phyloP scores from a whole-genome alignment of 1,140 invertebrate species.

The Caenorhabditis brenneri region DNA sequence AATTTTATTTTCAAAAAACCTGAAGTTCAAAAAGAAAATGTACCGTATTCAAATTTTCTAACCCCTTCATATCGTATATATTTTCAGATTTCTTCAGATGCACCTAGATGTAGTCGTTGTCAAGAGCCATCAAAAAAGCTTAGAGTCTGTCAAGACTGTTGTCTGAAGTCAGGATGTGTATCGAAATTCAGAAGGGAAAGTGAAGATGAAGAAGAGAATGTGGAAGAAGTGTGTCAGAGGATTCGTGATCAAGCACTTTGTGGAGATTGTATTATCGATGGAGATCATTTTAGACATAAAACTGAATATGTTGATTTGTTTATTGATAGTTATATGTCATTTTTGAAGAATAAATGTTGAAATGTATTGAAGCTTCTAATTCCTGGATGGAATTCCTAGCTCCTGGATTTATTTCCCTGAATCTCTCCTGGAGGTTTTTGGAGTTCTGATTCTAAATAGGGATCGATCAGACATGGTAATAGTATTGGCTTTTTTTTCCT shows the following conservation, averaged over 20 bases:
- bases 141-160: background rate
- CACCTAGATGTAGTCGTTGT: background rate
- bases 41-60: background rate
- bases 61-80: background rate
- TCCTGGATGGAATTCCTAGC: no score
- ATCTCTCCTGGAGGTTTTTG: no score
- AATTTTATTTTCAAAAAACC: background rate
- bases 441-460: no score
- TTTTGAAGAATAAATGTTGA: background rate
- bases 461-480: no score
- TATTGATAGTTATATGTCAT: background rate
- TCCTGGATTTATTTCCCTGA: no score
- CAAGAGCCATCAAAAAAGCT: background rate
- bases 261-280: slow-evolving; percentile 17
- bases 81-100: background rate
- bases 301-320: background rate
- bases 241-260: background rate
- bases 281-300: background rate
- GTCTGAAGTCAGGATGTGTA: background rate
- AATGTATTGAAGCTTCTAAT: no score
- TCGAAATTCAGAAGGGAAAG: background rate
- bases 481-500: no score
- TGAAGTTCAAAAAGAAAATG: background rate
- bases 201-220: background rate
- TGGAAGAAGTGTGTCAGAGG: background rate